phyloP scores from a whole-genome alignment of 2,888 invertebrate genomes.

The Proisotoma minuta region DNA sequence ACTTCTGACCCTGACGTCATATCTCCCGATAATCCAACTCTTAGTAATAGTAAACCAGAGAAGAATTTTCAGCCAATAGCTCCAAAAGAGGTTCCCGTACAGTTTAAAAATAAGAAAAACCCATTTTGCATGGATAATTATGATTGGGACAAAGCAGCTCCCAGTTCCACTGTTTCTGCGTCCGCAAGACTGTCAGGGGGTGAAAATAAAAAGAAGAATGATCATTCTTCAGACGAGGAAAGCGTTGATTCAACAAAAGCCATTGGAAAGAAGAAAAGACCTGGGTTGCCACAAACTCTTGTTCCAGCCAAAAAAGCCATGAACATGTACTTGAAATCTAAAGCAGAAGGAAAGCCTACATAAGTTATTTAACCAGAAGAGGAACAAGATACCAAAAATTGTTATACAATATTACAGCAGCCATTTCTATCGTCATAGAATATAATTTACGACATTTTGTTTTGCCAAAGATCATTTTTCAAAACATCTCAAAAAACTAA shows the following conservation, averaged over 20 bases:
- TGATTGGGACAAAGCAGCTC: background rate
- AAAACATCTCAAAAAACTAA: too few species aligned
- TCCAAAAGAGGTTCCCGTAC: background rate
- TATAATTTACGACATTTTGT: too few species aligned
- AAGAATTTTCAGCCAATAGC: background rate
- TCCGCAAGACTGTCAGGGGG: background rate
- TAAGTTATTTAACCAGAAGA: too few species aligned
- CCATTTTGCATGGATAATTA: background rate
- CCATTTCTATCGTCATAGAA: too few species aligned
- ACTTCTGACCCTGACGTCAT: conserved; percentile 65
- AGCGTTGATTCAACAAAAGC: background rate
- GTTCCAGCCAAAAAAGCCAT: conserved; percentile 13
- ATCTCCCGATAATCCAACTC: background rate
- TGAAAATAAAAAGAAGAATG: background rate
- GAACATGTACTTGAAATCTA: conserved; percentile 16
- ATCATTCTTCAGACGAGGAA: background rate
- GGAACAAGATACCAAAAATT: too few species aligned
- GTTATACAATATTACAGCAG: too few species aligned
- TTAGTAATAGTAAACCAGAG: background rate
- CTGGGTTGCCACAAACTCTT: background rate
- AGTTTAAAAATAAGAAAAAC: background rate
- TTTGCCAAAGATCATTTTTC: too few species aligned
- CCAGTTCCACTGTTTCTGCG: background rate
- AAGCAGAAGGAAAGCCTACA: too few species aligned
- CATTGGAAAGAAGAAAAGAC: conserved; percentile 52